A percentile compares a stretch with the other conserved stretches of the same genome.
Evolutionary conservation across 2,888 invertebrate genomes (phyloP).

Genomic region (Cabera pusaria): DNA sequence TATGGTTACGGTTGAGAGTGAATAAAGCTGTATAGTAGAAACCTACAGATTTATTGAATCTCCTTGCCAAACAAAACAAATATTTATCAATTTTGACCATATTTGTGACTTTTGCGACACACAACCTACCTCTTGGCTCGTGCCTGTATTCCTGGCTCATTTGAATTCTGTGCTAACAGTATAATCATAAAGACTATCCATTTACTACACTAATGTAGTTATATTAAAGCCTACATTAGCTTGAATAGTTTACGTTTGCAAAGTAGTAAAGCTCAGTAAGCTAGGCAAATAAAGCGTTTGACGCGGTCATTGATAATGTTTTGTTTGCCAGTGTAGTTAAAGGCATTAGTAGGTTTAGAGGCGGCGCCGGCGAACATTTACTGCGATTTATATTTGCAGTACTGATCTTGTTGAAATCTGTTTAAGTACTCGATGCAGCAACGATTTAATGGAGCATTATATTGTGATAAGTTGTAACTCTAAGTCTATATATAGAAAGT

Average conservation of each 20-base stretch:
- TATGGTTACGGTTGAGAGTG: no score
- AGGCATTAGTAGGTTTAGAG: no score
- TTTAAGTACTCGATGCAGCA: no score
- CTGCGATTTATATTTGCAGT: no score
- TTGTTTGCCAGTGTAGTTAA: constrained; percentile 3
- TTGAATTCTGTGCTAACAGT: constrained; percentile 4
- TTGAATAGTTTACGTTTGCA: neutral
- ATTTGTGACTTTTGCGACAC: constrained; percentile 8
- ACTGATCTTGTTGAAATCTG: no score
- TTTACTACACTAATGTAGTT: constrained; percentile 1
- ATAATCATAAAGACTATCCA: constrained; percentile 2
- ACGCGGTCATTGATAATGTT: constrained; percentile 12
- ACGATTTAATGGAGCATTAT: no score
- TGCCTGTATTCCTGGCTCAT: constrained; percentile 6
- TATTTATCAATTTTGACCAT: neutral
- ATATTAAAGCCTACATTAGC: neutral
- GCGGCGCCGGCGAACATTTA: no score
- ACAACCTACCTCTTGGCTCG: constrained; percentile 2
- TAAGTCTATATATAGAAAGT: no score
- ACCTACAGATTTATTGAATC: no score
- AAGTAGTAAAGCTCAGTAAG: constrained; percentile 4
- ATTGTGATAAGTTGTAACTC: no score
- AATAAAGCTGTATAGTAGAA: no score
- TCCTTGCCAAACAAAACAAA: no score
- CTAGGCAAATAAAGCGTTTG: constrained; percentile 6